Evolutionary conservation across 2,888 invertebrate genomes (phyloP), one percentile per base, ranked within the genome.

Genomic region (Athetis lepigone): DNA sequence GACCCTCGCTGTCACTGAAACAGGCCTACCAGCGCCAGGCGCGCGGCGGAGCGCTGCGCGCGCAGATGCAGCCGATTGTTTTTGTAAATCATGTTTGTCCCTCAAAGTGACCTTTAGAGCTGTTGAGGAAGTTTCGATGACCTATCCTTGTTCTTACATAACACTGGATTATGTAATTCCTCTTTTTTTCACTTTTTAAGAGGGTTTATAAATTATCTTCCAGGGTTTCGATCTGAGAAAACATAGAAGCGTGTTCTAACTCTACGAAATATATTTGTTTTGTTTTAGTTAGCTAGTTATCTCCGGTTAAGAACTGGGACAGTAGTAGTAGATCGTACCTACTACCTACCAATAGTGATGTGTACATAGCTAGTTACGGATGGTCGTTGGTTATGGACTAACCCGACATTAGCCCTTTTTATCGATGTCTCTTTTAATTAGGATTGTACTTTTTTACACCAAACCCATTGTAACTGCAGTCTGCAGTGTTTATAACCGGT

Each of bases 21-120:
- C 33, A 33, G 64, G 70, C 65, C 60, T 69, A 62, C 46, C 49
- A 39, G 52, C 25, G 47, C 57, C 54, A 50, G 70, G 63, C 60
- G 64, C 67, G 40, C 42, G 36, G 66, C 57, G 64, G 42, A 50
- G 56, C 23, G 59, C 71, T 78, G 71, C 74, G 79, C 76, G 88
- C 89, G 90, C 92, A 91, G 89, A 88, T 88, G 85, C 87, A 77
- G 72, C 74, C 72, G 77, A 87, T 88, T 92, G 90, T 93, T 93
- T n/a, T n/a, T 90, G 88, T 89, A 89, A 90, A 91, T 89, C 86
- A 82, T 81, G 77, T 69, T 67, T 65, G 68, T 79, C 77, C 68
- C 72, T 77, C 81, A 80, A 80, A 80, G 71, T 88, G 85, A 88
- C 88, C 85, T 87, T 85, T 84, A 59, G 29, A 49, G 68, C 70